phyloP scores from a whole-genome alignment of 1,140 invertebrate species.

The Pseudomyrmex gracilis region DNA sequence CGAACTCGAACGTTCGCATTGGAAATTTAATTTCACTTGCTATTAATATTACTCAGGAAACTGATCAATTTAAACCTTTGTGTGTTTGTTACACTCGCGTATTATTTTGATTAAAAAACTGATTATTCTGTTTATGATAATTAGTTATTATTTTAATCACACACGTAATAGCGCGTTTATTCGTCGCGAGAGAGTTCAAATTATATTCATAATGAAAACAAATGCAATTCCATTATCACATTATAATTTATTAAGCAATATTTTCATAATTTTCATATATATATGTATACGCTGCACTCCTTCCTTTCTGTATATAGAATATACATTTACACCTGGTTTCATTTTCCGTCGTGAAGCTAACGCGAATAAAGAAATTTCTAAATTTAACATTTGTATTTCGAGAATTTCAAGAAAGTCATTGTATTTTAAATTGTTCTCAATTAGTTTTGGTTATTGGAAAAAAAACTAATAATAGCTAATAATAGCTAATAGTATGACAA shows the following conservation, averaged over 20 bases:
- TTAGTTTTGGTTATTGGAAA: too few relatives aligned
- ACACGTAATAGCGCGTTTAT: slow-evolving; percentile 39
- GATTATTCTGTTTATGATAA: slow-evolving; percentile 46
- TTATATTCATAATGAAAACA: slow-evolving; percentile 25
- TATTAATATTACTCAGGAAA: neutral
- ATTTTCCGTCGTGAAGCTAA: neutral
- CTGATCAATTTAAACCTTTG: slow-evolving; percentile 27
- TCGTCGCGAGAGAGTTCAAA: slow-evolving; percentile 28
- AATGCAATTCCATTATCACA: slow-evolving; percentile 28
- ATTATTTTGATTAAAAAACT: slow-evolving; percentile 44
- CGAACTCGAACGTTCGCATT: neutral
- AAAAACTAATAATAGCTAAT: too few relatives aligned
- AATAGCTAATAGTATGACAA: too few relatives aligned
- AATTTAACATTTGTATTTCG: neutral
- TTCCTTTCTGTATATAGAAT: neutral
- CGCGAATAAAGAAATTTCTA: neutral
- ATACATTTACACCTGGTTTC: slow-evolving; percentile 2
- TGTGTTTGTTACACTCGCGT: slow-evolving; percentile 22
- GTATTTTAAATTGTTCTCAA: too few relatives aligned
- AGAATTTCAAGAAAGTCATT: too few relatives aligned
- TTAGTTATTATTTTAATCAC: slow-evolving; percentile 51
- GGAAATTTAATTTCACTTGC: neutral
- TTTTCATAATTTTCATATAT: slow-evolving; percentile 29
- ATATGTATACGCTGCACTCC: neutral
- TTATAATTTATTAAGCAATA: slow-evolving; percentile 33